Base-by-base conservation (phyloP, 2,888 invertebrate species). In the Hemicrepidius hirtus region DNA sequence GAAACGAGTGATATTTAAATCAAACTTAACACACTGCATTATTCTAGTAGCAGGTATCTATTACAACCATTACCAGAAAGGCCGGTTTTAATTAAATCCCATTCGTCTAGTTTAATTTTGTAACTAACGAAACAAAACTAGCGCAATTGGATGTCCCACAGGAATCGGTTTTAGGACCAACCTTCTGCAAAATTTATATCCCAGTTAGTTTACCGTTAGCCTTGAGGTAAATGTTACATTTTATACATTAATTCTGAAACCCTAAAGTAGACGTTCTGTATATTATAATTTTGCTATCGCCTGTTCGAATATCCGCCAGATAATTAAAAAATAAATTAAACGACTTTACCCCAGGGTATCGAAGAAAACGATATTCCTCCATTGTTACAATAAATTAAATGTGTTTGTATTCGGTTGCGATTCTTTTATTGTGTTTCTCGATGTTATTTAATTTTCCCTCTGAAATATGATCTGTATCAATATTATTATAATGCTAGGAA, bases 101-200 rank as follows among this genome's bases (percentile, higher is more conserved):
- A 46, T 46, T 46, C 46, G 18, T 18, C 46, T 46, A 46, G 18
- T 46, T 46, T 46, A 46, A 46, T 46, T 46, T 13, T 46, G 40
- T 32, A 32, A 32, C 18, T 46, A 46, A 46, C 10, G 18, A 16
- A 46, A 46, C 16, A 13, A 2, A 13, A n/a, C 41, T 41, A 13
- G 41, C 16, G 41, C 41, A 7, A 16, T 18, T 5, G 13, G 46
- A 18, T 18, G 46, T 46, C 46, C 46, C 46, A 46, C 46, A 18
- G 46, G 46, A 20, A 46, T 46, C 18, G 4, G 16, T 20, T 10
- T 10, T 16, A 16, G 46, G 20, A 20, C 46, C 18, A 18, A 18
- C 18, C 46, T 46, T 46, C 46, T 46, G 1, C 46, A 46, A 46
- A 46, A 46, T 46, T 16, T 46, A 46, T 46, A 16, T 46, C 6